Evolutionary conservation across 2,888 invertebrate genomes (phyloP).

Genomic region (Agrotis segetum): DNA sequence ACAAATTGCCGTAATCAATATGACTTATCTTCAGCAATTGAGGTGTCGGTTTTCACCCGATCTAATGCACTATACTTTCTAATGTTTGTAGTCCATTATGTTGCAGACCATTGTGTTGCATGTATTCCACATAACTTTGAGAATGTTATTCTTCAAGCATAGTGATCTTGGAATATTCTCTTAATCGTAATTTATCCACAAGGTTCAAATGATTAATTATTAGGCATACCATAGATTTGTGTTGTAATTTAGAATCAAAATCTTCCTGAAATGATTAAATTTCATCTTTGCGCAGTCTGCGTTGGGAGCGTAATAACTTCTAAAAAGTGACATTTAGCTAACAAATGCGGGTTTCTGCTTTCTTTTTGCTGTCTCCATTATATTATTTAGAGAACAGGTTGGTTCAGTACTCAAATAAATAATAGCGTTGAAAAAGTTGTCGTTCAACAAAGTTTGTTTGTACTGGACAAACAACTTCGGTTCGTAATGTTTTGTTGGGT

Average conservation of each 20-base stretch:
- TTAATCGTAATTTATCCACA: not conserved
- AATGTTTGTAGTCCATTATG: conserved; percentile 49
- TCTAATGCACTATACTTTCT: conserved; percentile 60
- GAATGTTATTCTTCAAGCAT: no score
- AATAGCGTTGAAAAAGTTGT: conserved; percentile 72
- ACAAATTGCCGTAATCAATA: conserved; percentile 70
- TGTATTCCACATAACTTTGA: conserved; percentile 16
- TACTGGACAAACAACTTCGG: conserved; percentile 67
- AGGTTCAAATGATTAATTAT: not conserved
- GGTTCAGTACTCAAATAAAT: conserved; percentile 45
- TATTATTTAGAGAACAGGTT: conserved; percentile 55
- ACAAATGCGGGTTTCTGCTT: conserved; percentile 25
- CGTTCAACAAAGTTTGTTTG: conserved; percentile 73
- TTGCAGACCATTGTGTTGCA: conserved; percentile 31
- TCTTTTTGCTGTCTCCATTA: conserved; percentile 33
- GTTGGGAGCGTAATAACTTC: not conserved
- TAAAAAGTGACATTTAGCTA: conserved; percentile 4
- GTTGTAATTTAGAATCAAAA: not conserved
- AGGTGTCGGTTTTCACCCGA: conserved; percentile 63
- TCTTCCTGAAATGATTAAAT: not conserved
- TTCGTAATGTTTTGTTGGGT: conserved; percentile 63
- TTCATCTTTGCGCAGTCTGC: not conserved
- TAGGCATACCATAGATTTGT: not conserved
- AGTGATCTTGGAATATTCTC: not conserved
- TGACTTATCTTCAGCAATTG: conserved; percentile 66